Percentiles rank a stretch among this genome's conserved stretches.
phyloP scores from a whole-genome alignment of 2,888 invertebrate species.

The Euplagia quadripunctaria region DNA sequence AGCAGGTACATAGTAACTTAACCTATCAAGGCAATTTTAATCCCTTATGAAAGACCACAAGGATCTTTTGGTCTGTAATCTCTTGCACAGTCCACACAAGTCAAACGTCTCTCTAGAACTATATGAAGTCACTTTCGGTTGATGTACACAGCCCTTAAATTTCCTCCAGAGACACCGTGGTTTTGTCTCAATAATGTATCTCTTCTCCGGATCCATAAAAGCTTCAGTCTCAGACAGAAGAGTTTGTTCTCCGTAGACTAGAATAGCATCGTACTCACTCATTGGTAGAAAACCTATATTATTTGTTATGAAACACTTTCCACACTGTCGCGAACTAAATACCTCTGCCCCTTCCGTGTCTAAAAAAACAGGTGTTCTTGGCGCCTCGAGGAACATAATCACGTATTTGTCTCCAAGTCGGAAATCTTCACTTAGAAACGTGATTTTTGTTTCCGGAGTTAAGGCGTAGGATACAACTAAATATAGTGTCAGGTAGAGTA shows the following conservation, averaged over 20 bases:
- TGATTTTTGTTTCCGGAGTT: slow-evolving; percentile 53
- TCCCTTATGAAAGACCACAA: not conserved
- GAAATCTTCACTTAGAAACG: slow-evolving; percentile 64
- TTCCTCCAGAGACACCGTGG: slow-evolving; percentile 60
- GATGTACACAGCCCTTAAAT: slow-evolving; percentile 54
- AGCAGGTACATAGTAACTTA: slow-evolving; percentile 22
- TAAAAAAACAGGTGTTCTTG: slow-evolving; percentile 53
- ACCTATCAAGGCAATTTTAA: slow-evolving; percentile 23
- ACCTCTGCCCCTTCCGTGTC: slow-evolving; percentile 67
- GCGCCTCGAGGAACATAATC: slow-evolving; percentile 63
- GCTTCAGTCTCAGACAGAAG: slow-evolving; percentile 52
- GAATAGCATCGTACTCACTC: slow-evolving; percentile 68
- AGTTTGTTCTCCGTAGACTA: slow-evolving; percentile 54
- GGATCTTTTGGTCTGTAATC: slow-evolving; percentile 18
- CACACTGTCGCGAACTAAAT: slow-evolving; percentile 60
- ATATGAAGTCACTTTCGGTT: slow-evolving; percentile 63
- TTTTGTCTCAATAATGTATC: slow-evolving; percentile 61
- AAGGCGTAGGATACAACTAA: slow-evolving; percentile 58
- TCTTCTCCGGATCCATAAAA: slow-evolving; percentile 60
- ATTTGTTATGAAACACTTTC: slow-evolving; percentile 69
- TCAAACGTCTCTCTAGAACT: slow-evolving; percentile 47
- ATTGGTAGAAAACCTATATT: slow-evolving; percentile 70
- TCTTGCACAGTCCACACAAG: slow-evolving; percentile 57
- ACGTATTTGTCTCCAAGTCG: slow-evolving; percentile 66
- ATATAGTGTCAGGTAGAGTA: slow-evolving; percentile 62